Base-by-base conservation (phyloP, 2,113 vertebrate genomes). In the Salvelinus namaycush region DNA sequence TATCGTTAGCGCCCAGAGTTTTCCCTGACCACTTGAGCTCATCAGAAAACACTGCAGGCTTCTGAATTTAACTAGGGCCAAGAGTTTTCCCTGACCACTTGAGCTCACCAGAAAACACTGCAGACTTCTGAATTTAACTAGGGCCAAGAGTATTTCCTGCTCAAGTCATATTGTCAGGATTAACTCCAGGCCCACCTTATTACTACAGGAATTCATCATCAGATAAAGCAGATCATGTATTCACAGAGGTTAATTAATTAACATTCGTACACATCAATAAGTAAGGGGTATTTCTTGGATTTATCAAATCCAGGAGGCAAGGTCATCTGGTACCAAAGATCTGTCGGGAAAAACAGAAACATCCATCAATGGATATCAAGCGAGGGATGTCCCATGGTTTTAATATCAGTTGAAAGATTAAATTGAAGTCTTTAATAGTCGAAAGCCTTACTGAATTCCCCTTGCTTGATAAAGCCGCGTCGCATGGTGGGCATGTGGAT, bases 271-370 rank as follows among this genome's bases (percentile, higher is more conserved):
- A 99, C 98, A 0, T 99, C 97, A 79, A 99, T 90, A 13, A 99
- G 95, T 67, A 99, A 89, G 73, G 98, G 96, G 85, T 99, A 99
- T 89, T 96, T 97, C 93, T 96, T 95, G 74, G 94, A 95, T 81
- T 93, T 72, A 83, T 96, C 94, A 4, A 99, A 98, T 78, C 91
- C 91, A n/a, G 97, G 96, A 89, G 98, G 98, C 76, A 99, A 72
- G 81, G 91, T 93, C 97, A 99, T 95, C 89, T 97, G 95, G 90
- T 96, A 99, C 96, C 95, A 97, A 74, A 97, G 93, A 29, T 93
- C 98, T 99, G 87, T 70, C 85, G 77, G 84, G 68, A 82, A 68
- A 20, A 39, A 59, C 16, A 82, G 6, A 74, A n/a, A 64, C 18
- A 69, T 49, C 12, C 59, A 54, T 7, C 2, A n/a, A 68, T 75